Percentiles rank a stretch among this genome's conserved stretches.
These are phyloP conservation scores for Heliconius ethilla DNA, from an alignment of 2,888 invertebrate genomes.

Conservation along the genomic window DNA sequence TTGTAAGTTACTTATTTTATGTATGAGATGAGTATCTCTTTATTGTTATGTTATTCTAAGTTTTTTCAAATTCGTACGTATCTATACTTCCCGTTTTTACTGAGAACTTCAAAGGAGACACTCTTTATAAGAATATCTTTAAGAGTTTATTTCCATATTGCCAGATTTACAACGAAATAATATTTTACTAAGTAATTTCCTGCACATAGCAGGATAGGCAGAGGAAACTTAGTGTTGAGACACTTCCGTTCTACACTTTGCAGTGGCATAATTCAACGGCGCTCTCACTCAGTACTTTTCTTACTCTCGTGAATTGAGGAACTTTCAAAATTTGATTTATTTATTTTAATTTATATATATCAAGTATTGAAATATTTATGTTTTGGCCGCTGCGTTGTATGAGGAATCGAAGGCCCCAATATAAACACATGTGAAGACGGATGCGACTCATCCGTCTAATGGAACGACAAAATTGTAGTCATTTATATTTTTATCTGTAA, in stretches of 20 bases:
- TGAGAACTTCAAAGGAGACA: neutral
- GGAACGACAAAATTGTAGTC: conserved; percentile 32
- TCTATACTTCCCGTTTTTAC: neutral
- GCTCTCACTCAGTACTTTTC: no score
- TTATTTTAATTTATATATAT: conserved; percentile 10
- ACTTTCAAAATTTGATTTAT: neutral
- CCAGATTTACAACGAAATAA: no score
- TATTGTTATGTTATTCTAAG: neutral
- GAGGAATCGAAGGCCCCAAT: conserved; percentile 28
- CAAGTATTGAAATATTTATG: conserved; percentile 22
- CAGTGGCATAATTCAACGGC: no score
- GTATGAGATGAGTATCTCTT: conserved; percentile 3
- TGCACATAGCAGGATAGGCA: no score
- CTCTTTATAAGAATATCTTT: no score
- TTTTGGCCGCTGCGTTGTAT: conserved; percentile 3
- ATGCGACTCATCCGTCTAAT: conserved; percentile 51
- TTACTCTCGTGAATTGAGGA: neutral
- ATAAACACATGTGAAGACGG: conserved; percentile 49
- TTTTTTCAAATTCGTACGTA: neutral
- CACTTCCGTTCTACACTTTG: no score
- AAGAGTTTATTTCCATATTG: no score
- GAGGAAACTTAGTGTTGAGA: no score
- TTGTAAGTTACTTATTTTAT: conserved; percentile 26
- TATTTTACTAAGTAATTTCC: no score
- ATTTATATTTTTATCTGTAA: conserved; percentile 1